Evolutionary conservation across 2,113 vertebrate species (phyloP), one percentile per base, ranked within the genome.

Genomic region (Setophaga kirtlandii): DNA sequence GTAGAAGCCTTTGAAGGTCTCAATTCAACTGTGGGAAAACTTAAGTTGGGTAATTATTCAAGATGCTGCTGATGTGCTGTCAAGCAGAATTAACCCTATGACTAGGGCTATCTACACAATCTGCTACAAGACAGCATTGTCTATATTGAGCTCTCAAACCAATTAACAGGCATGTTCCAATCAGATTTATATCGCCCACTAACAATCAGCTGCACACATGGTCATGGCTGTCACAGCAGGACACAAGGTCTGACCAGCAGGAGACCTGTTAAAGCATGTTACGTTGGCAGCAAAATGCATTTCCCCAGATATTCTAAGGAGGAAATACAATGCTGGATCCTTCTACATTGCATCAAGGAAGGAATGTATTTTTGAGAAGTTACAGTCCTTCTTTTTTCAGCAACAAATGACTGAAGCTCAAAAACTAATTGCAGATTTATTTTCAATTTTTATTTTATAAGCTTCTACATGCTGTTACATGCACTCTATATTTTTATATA

Each of bases 1-100:
- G 97, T 97, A 98, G 97, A 98, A 98, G 97, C 97, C 98, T 98
- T 99, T 99, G 98, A 98, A 98, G 98, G 97, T 97, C 97, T 97
- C 93, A 95, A 89, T 95, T 97, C 65, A 97, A 97, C 98, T 98
- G 98, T 98, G 98, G 98, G 98, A 99, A 99, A 99, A 98, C 97
- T 97, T 97, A 97, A 98, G 98, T 97, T 97, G 97, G 97, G 97
- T 98, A 98, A 98, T 98, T 98, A 98, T 97, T 98, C 96, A 94
- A 98, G 98, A 98, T 97, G 97, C 96, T 91, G 98, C 98, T 98
- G 98, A 97, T 97, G 97, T 98, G 97, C 98, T 98, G 98, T 98
- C 98, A 98, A 98, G 98, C 98, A 98, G 98, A 98, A 98, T 98
- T 98, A 98, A 98, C 98, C 97, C 97, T 96, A 56, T 94, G 97